Evolutionary conservation across 1,140 invertebrate species (phyloP).

Genomic region (Thaumetopoea pityocampa): DNA sequence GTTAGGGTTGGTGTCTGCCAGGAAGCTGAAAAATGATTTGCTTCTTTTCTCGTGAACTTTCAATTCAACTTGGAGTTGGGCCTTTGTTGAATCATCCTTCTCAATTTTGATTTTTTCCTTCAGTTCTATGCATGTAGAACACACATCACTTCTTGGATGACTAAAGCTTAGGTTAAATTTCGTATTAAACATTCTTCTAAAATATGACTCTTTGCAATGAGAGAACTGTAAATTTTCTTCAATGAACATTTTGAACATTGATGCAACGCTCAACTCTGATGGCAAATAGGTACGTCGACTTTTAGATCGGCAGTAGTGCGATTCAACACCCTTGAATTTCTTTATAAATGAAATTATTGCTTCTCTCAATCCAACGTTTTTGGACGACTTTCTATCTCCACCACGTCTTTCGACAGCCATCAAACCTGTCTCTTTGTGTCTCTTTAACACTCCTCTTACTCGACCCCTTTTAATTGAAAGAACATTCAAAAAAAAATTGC

Average conservation of each 20-base stretch:
- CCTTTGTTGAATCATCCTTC: conserved; percentile 3
- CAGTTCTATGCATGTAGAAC: neutral
- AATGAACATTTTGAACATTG: conserved; percentile 1
- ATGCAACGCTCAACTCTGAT: neutral
- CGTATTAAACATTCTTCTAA: conserved; percentile 1
- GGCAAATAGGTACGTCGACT: neutral
- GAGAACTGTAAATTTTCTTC: neutral
- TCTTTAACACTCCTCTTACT: neutral
- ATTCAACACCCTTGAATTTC: neutral
- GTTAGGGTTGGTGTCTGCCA: neutral
- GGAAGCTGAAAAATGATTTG: conserved; percentile 4
- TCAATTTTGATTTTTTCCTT: neutral
- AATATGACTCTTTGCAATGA: neutral
- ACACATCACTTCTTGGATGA: neutral
- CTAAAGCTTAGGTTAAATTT: conserved; percentile 2
- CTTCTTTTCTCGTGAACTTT: conserved; percentile 2
- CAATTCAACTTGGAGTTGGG: neutral
- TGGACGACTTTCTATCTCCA: neutral
- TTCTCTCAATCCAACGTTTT: neutral
- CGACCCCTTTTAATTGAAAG: neutral
- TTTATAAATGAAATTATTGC: conserved; percentile 1
- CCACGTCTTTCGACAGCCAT: neutral
- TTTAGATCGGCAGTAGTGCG: neutral
- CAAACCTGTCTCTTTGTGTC: neutral
- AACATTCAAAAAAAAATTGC: neutral